These are phyloP conservation scores for Potorous gilbertii DNA, from an alignment of 2,797 vertebrate genomes.

Conservation along the genomic window DNA sequence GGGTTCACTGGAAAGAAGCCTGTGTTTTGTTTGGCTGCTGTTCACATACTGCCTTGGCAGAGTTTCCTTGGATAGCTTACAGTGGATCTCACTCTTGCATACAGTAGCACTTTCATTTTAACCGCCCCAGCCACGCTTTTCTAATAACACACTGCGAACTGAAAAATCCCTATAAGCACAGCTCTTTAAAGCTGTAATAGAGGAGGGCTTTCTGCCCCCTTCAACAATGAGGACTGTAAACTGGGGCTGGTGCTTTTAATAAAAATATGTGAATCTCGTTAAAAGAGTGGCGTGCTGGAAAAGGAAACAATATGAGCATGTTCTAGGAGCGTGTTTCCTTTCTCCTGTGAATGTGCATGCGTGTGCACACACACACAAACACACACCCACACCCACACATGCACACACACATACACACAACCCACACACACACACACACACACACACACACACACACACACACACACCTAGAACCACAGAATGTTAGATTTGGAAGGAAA, in stretches of 20 bases:
- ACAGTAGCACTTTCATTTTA: conserved; percentile 90
- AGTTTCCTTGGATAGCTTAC: conserved; percentile 91
- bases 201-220: conserved; percentile 60
- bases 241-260: conserved; percentile 72
- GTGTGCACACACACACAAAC: neutral
- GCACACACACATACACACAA: neutral
- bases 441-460: neutral
- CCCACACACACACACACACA: neutral
- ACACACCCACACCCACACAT: no score
- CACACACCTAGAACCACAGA: neutral
- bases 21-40: conserved; percentile 97
- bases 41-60: conserved; percentile 95
- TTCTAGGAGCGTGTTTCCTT: neutral
- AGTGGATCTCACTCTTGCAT: conserved; percentile 89
- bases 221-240: conserved; percentile 72
- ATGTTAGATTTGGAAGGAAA: neutral
- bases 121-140: conserved; percentile 86
- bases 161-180: conserved; percentile 80
- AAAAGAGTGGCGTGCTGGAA: conserved; percentile 73
- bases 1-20: conserved; percentile 91
- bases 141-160: conserved; percentile 85
- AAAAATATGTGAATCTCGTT: conserved; percentile 74
- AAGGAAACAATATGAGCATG: conserved; percentile 53
- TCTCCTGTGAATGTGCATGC: neutral
- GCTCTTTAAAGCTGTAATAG: conserved; percentile 78